Evolutionary conservation across 2,888 invertebrate genomes (phyloP).

Genomic region (Pammene fasciana): DNA sequence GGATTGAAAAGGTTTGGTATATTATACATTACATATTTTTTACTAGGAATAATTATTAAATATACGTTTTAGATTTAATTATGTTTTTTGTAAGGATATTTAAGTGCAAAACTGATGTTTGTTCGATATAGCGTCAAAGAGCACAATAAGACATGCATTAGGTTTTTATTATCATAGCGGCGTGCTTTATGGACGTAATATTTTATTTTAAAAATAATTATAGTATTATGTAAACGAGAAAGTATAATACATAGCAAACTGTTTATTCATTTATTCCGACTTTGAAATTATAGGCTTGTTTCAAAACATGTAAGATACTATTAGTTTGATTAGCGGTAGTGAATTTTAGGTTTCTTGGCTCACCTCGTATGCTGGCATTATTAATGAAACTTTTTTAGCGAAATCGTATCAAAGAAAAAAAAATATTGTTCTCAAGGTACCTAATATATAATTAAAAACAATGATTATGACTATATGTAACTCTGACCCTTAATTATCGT

Average conservation of each 20-base stretch:
- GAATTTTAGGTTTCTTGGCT: neutral
- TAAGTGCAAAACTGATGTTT: neutral
- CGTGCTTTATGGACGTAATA: neutral
- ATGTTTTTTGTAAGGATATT: constrained; percentile 28
- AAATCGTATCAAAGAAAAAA: no score
- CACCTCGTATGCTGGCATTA: constrained; percentile 1
- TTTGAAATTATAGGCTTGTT: constrained; percentile 7
- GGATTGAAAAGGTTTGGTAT: neutral
- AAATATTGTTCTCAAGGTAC: no score
- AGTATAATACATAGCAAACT: constrained; percentile 3
- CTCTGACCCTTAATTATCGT: no score
- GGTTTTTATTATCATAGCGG: constrained; percentile 10
- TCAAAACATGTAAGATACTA: constrained; percentile 3
- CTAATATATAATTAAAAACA: no score
- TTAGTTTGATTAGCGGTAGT: neutral
- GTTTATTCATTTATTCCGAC: neutral
- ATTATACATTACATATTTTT: constrained; percentile 17
- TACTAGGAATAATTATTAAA: constrained; percentile 19
- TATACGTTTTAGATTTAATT: constrained; percentile 28
- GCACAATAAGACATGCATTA: neutral
- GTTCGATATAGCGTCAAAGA: neutral
- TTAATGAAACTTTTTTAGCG: neutral
- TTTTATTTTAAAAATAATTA: constrained; percentile 5
- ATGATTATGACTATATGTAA: no score
- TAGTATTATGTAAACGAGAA: constrained; percentile 21